Percentiles rank a stretch among this genome's conserved stretches.
phyloP scores from a whole-genome alignment of 2,888 invertebrate species.

The Stomorhina lunata region DNA sequence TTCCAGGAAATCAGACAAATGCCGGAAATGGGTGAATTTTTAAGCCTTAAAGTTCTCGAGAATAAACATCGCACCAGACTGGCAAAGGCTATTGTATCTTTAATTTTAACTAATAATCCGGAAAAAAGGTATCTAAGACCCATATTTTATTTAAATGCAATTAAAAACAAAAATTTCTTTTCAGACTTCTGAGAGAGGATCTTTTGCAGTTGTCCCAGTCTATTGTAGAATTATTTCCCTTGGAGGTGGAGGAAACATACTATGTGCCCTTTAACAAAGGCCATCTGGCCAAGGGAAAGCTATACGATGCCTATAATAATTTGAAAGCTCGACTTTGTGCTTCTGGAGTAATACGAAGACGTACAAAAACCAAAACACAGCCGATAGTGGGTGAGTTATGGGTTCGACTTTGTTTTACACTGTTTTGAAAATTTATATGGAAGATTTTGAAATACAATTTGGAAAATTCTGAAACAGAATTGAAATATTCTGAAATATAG shows the following conservation, averaged over 20 bases:
- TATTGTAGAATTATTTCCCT: conserved; percentile 33
- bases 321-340: conserved; percentile 30
- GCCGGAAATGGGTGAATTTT: not conserved
- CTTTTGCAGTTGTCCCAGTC: conserved; percentile 45
- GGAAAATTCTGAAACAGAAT: too few species aligned
- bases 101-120: conserved; percentile 22
- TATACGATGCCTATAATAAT: conserved; percentile 58
- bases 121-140: conserved; percentile 23
- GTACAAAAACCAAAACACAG: not conserved
- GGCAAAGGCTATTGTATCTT: conserved; percentile 47
- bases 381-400: conserved; percentile 12
- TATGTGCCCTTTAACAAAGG: conserved; percentile 54
- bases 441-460: too few species aligned
- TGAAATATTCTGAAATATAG: too few species aligned
- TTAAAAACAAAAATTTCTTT: not conserved
- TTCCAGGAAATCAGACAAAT: conserved; percentile 27
- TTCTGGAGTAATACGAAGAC: conserved; percentile 42
- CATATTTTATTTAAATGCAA: not conserved
- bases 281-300: conserved; percentile 48
- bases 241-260: conserved; percentile 53
- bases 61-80: conserved; percentile 52
- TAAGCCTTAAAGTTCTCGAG: conserved; percentile 13
- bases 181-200: conserved; percentile 41
- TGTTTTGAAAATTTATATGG: too few species aligned
- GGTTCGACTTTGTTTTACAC: too few species aligned